Evolutionary conservation across 2,888 invertebrate species (phyloP).

Genomic region (Cephus nigrinus): DNA sequence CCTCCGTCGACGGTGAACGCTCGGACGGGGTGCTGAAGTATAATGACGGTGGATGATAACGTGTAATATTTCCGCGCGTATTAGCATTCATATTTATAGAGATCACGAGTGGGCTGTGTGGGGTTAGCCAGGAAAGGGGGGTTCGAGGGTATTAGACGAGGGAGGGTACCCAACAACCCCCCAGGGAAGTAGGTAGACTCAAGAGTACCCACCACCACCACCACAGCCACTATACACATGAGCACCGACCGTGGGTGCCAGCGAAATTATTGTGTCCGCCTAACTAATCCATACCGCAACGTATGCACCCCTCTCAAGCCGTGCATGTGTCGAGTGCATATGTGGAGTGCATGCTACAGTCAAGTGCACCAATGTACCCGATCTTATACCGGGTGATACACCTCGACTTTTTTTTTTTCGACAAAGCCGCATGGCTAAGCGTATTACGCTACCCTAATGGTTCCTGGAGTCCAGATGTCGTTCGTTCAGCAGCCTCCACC

Average conservation of each 20-base stretch:
- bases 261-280: constrained; percentile 60
- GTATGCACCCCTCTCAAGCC: constrained; percentile 53
- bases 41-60: constrained; percentile 24
- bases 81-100: constrained; percentile 35
- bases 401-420: constrained; percentile 21
- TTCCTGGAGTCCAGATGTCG: background rate
- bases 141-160: constrained; percentile 14
- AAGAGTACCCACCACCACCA: constrained; percentile 16
- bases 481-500: background rate
- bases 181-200: constrained; percentile 29
- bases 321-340: constrained; percentile 31
- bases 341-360: constrained; percentile 59
- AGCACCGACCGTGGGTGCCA: constrained; percentile 40
- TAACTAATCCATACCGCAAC: constrained; percentile 63
- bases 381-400: constrained; percentile 3
- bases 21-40: background rate
- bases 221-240: background rate
- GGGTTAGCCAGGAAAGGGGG: constrained; percentile 9
- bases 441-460: background rate
- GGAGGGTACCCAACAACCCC: constrained; percentile 10
- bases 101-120: constrained; percentile 33
- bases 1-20: background rate
- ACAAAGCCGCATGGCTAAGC: constrained; percentile 11
- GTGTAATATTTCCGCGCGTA: constrained; percentile 32
- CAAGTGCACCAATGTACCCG: constrained; percentile 52